phyloP scores from a whole-genome alignment of 2,113 vertebrate genomes.

The Phoenicopterus ruber region DNA sequence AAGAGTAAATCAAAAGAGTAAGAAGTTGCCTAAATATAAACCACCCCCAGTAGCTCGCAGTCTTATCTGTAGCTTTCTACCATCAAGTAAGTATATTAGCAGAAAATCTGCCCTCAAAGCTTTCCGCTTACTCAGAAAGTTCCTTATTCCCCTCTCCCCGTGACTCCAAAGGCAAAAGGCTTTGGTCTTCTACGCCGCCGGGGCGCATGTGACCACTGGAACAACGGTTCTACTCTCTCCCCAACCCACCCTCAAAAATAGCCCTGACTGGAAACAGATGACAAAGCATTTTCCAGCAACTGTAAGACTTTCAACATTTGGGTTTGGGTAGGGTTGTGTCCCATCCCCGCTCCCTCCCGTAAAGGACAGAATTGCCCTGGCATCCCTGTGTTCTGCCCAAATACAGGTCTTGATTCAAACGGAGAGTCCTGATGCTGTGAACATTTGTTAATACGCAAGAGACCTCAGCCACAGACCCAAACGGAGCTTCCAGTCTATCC shows the following conservation, averaged over 20 bases:
- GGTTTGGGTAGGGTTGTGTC: background rate
- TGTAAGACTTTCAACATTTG: background rate
- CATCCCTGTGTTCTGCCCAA: no score
- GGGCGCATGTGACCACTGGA: background rate
- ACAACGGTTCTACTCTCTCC: no score
- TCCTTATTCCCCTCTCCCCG: background rate
- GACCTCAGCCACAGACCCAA: background rate
- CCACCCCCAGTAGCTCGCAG: background rate
- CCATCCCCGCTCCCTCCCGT: no score
- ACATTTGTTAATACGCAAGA: rapidly evolving
- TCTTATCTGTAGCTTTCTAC: background rate
- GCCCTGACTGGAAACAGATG: background rate
- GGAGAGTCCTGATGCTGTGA: background rate
- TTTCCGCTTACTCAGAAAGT: background rate
- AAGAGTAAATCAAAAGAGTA: background rate
- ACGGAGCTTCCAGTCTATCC: no score
- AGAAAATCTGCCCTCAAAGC: background rate
- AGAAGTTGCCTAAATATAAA: background rate
- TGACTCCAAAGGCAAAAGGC: background rate
- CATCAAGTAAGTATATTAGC: no score
- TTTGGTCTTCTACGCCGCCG: background rate
- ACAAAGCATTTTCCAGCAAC: background rate
- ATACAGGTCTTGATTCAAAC: background rate
- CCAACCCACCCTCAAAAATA: background rate
- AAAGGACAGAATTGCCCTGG: no score